These are phyloP conservation scores for Calameuta pallipes DNA, from an alignment of 2,888 invertebrate species.

Conservation along the genomic window DNA sequence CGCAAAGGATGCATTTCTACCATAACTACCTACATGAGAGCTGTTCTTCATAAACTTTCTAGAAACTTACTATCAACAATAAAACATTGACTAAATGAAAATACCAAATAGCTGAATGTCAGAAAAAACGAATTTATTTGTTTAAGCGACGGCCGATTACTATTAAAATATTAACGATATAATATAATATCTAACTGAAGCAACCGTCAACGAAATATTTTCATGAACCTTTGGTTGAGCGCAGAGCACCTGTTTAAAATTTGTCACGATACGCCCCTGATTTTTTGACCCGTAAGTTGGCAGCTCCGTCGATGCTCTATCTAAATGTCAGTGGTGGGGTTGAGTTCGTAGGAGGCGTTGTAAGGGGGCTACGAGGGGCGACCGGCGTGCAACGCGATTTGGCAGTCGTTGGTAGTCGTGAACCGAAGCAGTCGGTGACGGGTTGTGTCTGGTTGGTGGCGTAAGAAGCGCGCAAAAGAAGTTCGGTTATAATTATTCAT, in stretches of 20 bases:
- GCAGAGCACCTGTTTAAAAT: neutral
- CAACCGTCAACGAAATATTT: neutral
- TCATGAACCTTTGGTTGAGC: neutral
- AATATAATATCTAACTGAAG: neutral
- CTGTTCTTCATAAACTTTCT: neutral
- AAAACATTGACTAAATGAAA: neutral
- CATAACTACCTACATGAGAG: neutral
- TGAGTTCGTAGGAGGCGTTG: neutral
- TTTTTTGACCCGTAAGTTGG: neutral
- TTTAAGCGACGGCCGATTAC: neutral
- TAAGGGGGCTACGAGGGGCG: slow-evolving; percentile 21
- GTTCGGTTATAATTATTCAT: slow-evolving; percentile 40
- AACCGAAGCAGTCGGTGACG: slow-evolving; percentile 61
- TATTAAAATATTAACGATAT: neutral
- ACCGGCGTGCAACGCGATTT: slow-evolving; percentile 27
- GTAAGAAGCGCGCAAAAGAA: slow-evolving; percentile 15
- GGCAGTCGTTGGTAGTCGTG: slow-evolving; percentile 60
- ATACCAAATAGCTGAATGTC: neutral
- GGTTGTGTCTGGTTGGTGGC: slow-evolving; percentile 41
- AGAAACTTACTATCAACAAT: neutral
- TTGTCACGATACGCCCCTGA: neutral
- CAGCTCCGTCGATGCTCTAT: neutral
- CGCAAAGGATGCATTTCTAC: neutral
- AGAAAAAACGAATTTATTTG: neutral
- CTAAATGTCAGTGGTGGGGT: neutral